A percentile compares a stretch with the other conserved stretches of the same genome.
Evolutionary conservation across 2,797 vertebrate genomes (phyloP).

Genomic region (Aphelocoma californica): DNA sequence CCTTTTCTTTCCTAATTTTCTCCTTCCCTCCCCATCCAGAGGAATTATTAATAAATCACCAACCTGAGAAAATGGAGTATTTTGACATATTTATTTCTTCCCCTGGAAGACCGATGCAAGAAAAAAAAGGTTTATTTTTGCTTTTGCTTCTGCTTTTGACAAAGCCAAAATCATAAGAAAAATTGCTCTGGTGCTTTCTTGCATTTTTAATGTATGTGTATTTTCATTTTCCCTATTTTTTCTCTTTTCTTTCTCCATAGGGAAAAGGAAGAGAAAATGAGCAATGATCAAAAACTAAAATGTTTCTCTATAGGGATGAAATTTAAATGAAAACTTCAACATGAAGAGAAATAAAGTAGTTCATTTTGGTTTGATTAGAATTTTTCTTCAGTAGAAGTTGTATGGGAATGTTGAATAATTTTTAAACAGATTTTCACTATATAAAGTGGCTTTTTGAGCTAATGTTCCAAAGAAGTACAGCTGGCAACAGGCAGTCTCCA

Average conservation of each 20-base stretch:
- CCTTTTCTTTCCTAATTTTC: not conserved
- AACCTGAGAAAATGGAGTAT: not conserved
- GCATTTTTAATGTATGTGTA: not conserved
- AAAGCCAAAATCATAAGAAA: not conserved
- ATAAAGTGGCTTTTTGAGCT: not conserved
- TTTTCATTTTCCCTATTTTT: not conserved
- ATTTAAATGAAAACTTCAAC: not conserved
- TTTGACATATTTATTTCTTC: not conserved
- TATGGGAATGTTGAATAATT: not conserved
- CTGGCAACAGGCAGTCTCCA: constrained; percentile 22
- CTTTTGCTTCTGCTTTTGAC: not conserved
- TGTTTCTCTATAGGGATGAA: not conserved
- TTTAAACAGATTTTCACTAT: not conserved
- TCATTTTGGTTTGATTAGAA: not conserved
- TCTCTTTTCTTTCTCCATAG: not conserved
- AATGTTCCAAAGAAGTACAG: not conserved
- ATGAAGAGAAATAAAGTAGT: not conserved
- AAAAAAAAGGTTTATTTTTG: not conserved
- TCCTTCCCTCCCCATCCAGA: not conserved
- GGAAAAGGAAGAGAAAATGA: not conserved
- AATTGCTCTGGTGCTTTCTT: not conserved
- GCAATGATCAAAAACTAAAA: not conserved
- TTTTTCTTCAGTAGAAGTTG: not conserved
- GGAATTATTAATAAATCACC: not conserved
- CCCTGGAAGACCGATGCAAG: not conserved